Conservation (phyloP, 2,888 invertebrate genomes). For the Lathronympha strigana region DNA sequence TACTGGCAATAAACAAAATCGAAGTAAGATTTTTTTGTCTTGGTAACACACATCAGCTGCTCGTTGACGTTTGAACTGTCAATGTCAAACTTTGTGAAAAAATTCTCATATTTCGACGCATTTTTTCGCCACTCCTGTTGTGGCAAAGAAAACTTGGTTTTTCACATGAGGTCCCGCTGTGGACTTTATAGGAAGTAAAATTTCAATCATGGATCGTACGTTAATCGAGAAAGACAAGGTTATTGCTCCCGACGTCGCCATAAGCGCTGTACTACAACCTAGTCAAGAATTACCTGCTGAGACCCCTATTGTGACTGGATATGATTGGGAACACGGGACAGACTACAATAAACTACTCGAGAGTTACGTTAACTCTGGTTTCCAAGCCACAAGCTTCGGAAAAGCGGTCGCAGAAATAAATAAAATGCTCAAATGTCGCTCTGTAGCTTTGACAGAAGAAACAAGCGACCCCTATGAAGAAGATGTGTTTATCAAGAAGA, state of each 20-base stretch:
- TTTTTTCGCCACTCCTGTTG: slow-evolving; percentile 7
- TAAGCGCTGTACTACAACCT: slow-evolving; percentile 88
- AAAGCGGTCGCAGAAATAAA: slow-evolving; percentile 95
- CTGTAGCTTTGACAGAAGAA: slow-evolving; percentile 87
- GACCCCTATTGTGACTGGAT: slow-evolving; percentile 90
- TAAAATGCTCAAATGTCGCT: slow-evolving; percentile 93
- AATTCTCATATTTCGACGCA: slow-evolving; percentile 4
- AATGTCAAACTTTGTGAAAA: slow-evolving; percentile 2
- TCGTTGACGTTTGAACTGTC: slow-evolving; percentile 20
- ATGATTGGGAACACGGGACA: slow-evolving; percentile 96
- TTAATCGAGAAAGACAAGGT: slow-evolving; percentile 58
- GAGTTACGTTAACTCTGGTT: slow-evolving; percentile 93
- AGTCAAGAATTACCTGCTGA: slow-evolving; percentile 87
- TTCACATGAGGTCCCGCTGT: slow-evolving; percentile 12
- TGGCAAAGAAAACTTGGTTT: slow-evolving; percentile 13
- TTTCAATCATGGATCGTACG: slow-evolving; percentile 59
- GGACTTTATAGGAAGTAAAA: slow-evolving; percentile 5
- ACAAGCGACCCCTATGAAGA: slow-evolving; percentile 87
- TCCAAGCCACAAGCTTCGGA: slow-evolving; percentile 98
- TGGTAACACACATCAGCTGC: slow-evolving; percentile 29
- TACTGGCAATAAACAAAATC: no score
- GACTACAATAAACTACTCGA: slow-evolving; percentile 93
- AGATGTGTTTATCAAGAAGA: slow-evolving; percentile 91
- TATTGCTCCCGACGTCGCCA: slow-evolving; percentile 81
- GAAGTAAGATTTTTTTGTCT: neutral